Base-by-base conservation (phyloP, 2,797 vertebrate genomes). In the Phrynocephalus forsythii region DNA sequence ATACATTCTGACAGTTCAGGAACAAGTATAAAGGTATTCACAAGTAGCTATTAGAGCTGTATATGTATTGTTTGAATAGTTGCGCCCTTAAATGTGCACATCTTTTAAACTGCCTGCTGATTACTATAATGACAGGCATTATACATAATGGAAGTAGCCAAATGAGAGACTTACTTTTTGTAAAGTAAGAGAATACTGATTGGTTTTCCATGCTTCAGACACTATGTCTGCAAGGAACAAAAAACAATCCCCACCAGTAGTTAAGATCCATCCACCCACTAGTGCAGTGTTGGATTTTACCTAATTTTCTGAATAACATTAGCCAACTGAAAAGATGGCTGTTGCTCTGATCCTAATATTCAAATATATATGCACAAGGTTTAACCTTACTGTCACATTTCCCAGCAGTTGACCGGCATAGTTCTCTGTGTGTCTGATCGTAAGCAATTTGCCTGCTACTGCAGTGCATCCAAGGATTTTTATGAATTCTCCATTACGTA, bases 11-110 rank as follows among this genome's bases (percentile, higher is more conserved):
- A 56, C 91, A 15, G 91, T 89, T 79, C 67, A 86, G 81, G 88
- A 92, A 93, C 93, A 94, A 90, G 75, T 56, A 77, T 93, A 90
- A 91, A 85, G 24, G 0, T 80, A 88, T 82, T 80, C 84, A 79
- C 52, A 20, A 78, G 68, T 66, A 89, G 50, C 48, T 60, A 85
- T 83, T 72, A 82, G 60, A 15, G 16, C 87, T 77, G 82, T 76
- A 63, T 88, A 5, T 73, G 52, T 83, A 26, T 86, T 94, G 91
- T 73, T 84, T 91, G 92, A 94, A 86, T 72, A 60, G 3, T 38
- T 0, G 5, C 80, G 89, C 86, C 87, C 30, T 75, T 79, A 86
- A 83, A 26, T 48, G 30, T 76, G 44, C 82, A 60, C 69, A 79
- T 89, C 68, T 93, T 90, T 91, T 87, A 88, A 92, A 83, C n/a